A percentile compares a stretch with the other conserved stretches of the same genome.
phyloP scores from a whole-genome alignment of 1,140 invertebrate species.

The Formica exsecta region DNA sequence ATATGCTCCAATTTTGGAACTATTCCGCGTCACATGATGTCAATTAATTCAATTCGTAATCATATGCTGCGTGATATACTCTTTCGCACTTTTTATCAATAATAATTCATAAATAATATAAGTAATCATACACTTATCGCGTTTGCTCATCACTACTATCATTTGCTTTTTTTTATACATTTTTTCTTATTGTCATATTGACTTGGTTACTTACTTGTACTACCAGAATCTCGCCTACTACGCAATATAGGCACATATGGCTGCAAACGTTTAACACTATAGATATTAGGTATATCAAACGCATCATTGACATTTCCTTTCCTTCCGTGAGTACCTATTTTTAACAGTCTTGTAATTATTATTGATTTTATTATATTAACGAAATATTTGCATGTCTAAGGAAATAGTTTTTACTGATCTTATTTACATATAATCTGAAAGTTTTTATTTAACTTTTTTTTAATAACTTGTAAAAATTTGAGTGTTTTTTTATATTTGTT shows the following conservation, averaged over 20 bases:
- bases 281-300: slow-evolving; percentile 9
- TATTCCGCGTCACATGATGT: too few species aligned
- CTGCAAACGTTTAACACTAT: not conserved
- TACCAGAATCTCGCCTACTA: slow-evolving; percentile 33
- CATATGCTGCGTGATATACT: not conserved
- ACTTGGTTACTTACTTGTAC: slow-evolving; percentile 37
- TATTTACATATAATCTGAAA: too few species aligned
- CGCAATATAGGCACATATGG: slow-evolving; percentile 44
- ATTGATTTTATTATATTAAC: too few species aligned
- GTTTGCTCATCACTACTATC: not conserved
- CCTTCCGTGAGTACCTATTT: not conserved
- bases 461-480: too few species aligned
- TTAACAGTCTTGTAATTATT: too few species aligned
- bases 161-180: not conserved
- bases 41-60: not conserved
- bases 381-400: too few species aligned
- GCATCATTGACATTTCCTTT: not conserved
- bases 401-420: too few species aligned
- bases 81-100: slow-evolving; percentile 8
- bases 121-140: not conserved
- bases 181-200: not conserved
- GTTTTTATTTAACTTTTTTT: too few species aligned
- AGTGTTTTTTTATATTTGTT: too few species aligned
- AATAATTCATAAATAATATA: not conserved
- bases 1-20: too few species aligned